Conservation (phyloP, 2,113 vertebrate genomes). For the Etia nguti region DNA sequence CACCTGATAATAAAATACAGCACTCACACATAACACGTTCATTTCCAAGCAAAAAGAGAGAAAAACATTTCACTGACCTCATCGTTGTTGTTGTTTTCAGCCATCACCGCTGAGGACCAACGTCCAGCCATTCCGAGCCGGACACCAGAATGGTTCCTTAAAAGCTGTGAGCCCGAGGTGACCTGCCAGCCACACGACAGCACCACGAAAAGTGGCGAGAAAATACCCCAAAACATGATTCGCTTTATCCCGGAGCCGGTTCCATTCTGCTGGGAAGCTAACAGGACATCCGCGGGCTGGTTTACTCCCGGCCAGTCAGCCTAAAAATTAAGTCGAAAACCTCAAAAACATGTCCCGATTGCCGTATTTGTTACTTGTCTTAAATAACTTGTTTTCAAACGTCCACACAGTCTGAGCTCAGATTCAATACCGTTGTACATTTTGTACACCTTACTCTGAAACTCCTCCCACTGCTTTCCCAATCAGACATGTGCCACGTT, state of each 20-base stretch:
- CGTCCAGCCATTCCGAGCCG: not conserved
- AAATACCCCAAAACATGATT: not conserved
- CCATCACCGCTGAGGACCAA: not conserved
- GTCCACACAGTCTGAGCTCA: accelerated
- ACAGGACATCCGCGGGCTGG: not conserved
- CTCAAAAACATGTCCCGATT: not conserved
- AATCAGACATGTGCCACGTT: not conserved
- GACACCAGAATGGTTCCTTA: not conserved
- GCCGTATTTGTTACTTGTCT: not conserved
- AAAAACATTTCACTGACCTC: slow-evolving; percentile 33
- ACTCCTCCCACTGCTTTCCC: slow-evolving; percentile 28
- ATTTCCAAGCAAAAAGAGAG: not conserved
- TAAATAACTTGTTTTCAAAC: accelerated
- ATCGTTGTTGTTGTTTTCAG: slow-evolving; percentile 15
- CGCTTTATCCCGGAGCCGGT: slow-evolving; percentile 16
- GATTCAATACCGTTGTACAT: not conserved
- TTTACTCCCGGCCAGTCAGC: not conserved
- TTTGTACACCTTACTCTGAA: not conserved
- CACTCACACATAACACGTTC: not conserved
- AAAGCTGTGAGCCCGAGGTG: not conserved
- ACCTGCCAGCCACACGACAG: not conserved
- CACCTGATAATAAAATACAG: not conserved
- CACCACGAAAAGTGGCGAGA: not conserved
- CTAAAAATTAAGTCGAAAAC: not conserved
- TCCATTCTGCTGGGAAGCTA: slow-evolving; percentile 15